Conservation (phyloP, 2,113 vertebrate genomes). For the Salvelinus alpinus region DNA sequence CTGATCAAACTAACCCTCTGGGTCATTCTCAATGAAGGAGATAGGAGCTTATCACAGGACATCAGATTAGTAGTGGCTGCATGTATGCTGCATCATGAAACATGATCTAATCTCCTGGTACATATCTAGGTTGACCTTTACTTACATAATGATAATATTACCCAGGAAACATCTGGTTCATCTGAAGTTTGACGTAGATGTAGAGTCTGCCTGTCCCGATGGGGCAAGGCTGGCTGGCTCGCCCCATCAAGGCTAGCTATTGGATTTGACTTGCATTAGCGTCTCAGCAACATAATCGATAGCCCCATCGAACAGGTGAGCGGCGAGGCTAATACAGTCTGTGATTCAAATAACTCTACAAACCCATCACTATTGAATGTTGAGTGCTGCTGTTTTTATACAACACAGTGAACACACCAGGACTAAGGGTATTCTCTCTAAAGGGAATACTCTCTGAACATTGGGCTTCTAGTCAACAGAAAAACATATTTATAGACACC, state of each 20-base stretch:
- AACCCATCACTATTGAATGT: not conserved
- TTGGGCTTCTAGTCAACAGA: not conserved
- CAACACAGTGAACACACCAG: not conserved
- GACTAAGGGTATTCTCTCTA: not conserved
- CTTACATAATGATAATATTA: not conserved
- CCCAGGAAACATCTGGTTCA: not conserved
- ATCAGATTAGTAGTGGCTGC: not conserved
- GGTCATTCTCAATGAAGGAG: not conserved
- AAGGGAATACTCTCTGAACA: not conserved
- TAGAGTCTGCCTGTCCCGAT: too few species aligned
- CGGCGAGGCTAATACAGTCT: not conserved
- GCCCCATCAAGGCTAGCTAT: not conserved
- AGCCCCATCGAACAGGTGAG: not conserved
- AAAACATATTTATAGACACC: too few species aligned
- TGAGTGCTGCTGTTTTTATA: not conserved
- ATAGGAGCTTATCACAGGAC: not conserved
- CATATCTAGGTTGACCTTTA: not conserved
- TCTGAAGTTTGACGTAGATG: not conserved
- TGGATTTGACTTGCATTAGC: not conserved
- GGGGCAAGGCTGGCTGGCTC: too few species aligned
- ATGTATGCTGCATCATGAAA: conserved; percentile 2
- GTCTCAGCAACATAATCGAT: not conserved
- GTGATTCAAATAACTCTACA: not conserved
- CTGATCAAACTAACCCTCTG: not conserved
- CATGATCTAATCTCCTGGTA: not conserved